Conservation (phyloP, 2,888 invertebrate genomes). For the Melanargia galathea region DNA sequence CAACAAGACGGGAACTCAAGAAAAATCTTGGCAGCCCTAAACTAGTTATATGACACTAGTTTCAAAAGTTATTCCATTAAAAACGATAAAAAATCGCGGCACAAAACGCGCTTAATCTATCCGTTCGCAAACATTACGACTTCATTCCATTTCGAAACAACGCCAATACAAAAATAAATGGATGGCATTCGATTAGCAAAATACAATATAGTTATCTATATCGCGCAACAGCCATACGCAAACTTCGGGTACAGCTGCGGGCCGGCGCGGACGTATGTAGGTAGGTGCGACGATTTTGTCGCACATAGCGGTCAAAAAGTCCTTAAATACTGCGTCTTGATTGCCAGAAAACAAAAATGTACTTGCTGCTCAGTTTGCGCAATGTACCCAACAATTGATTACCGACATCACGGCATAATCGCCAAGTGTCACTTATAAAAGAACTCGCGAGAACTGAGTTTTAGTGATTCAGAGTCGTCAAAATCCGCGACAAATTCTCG, state of each 20-base stretch:
- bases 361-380: too few relatives aligned
- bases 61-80: not conserved
- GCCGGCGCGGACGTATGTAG: not conserved
- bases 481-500: too few relatives aligned
- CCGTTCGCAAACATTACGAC: not conserved
- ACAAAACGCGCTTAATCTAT: not conserved
- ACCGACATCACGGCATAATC: too few relatives aligned
- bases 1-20: not conserved
- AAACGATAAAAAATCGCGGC: not conserved
- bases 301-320: not conserved
- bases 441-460: too few relatives aligned
- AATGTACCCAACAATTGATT: too few relatives aligned
- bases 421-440: too few relatives aligned
- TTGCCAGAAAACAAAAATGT: too few relatives aligned
- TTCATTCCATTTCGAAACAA: slow-evolving; percentile 1
- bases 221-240: slow-evolving; percentile 23
- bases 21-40: not conserved
- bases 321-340: too few relatives aligned
- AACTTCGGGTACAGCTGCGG: not conserved
- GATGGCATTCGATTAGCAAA: slow-evolving; percentile 10
- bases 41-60: not conserved
- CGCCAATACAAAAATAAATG: slow-evolving; percentile 7
- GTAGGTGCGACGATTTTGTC: slow-evolving; percentile 5
- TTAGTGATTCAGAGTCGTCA: too few relatives aligned
- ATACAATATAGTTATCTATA: slow-evolving; percentile 18